Base-by-base conservation (phyloP, 2,797 vertebrate genomes). In the Amniataba percoides region DNA sequence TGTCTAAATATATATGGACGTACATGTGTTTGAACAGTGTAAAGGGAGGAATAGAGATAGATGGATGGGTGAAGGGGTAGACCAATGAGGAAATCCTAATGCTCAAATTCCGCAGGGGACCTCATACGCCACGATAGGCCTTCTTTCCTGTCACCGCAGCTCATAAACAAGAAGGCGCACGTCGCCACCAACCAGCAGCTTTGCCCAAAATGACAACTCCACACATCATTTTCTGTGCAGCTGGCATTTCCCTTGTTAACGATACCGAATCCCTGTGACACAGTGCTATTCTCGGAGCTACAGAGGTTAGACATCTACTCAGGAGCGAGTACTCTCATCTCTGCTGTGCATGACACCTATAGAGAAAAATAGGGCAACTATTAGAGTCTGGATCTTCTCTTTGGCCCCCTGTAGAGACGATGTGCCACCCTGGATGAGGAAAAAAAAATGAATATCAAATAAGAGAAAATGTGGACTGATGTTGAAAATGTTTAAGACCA, bases 201-300 rank as follows among this genome's bases (percentile, higher is more conserved):
- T 68, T 73, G 52, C 83, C 71, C 71, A 55, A 57, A 72, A 81
- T 62, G 80, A 80, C 86, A 88, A 71, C 77, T 83, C 59, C 71
- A 76, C 74, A 70, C 78, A 80, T 90, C 80, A 77, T 79, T 79
- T 80, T 74, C 60, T 15, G 48, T 71, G 74, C 58, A 77, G 56
- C 52, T 71, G 83, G 49, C 69, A 64, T 82, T 81, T 67, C 66
- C 48, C 72, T 78, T 77, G 67, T 80, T 84, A 91, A 69, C 21
- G n/a, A 74, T 52, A 39, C 70, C 7, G 71, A 85, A 79, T 81
- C 79, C 46, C 74, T 66, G 73, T 80, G 85, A 84, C 82, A 82
- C 62, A 12, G 39, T 78, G 80, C 81, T 89, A 88, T 90, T 93
- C 83, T 88, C 71, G 63, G 83, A 69, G 69, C 71, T 80, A 43